Conservation (phyloP, 2,888 invertebrate species). For the Scaptomyza flava region DNA sequence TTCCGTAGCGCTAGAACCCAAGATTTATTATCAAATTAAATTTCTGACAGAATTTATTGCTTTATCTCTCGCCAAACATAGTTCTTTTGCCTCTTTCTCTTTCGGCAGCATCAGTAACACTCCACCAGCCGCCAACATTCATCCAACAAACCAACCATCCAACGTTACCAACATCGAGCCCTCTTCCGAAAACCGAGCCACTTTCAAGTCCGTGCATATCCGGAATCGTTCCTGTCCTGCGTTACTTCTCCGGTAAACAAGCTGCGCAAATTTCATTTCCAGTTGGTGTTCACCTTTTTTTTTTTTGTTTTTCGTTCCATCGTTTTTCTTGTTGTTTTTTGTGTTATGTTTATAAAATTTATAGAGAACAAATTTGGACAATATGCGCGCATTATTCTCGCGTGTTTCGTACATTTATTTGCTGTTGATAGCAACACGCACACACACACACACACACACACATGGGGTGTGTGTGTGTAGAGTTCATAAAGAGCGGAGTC, state of each 20-base stretch:
- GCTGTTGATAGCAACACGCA: conserved; percentile 41
- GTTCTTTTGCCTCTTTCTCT: conserved; percentile 82
- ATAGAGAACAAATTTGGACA: conserved; percentile 82
- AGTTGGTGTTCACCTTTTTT: conserved; percentile 34
- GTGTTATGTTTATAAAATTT: conserved; percentile 77
- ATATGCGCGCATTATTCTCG: conserved; percentile 77
- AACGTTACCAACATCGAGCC: conserved; percentile 35
- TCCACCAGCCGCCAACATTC: conserved; percentile 49
- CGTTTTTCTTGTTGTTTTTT: conserved; percentile 25
- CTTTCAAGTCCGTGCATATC: conserved; percentile 57
- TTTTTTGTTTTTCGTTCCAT: conserved; percentile 38
- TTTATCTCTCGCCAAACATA: conserved; percentile 84
- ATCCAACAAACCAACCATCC: conserved; percentile 34
- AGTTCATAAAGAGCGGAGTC: conserved; percentile 41
- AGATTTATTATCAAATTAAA: conserved; percentile 86
- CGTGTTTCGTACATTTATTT: conserved; percentile 66
- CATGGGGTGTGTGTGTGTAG: conserved; percentile 14
- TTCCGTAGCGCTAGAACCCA: conserved; percentile 85
- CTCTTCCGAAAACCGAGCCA: conserved; percentile 40
- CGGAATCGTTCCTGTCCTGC: conserved; percentile 33
- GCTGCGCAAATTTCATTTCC: conserved; percentile 64
- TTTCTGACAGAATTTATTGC: conserved; percentile 86
- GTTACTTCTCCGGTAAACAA: conserved; percentile 52
- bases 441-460: conserved; percentile 11
- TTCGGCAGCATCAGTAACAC: conserved; percentile 69